Evolutionary conservation across 1,140 invertebrate genomes (phyloP), one percentile per base, ranked within the genome.

Genomic region (Drosophila setifemur): DNA sequence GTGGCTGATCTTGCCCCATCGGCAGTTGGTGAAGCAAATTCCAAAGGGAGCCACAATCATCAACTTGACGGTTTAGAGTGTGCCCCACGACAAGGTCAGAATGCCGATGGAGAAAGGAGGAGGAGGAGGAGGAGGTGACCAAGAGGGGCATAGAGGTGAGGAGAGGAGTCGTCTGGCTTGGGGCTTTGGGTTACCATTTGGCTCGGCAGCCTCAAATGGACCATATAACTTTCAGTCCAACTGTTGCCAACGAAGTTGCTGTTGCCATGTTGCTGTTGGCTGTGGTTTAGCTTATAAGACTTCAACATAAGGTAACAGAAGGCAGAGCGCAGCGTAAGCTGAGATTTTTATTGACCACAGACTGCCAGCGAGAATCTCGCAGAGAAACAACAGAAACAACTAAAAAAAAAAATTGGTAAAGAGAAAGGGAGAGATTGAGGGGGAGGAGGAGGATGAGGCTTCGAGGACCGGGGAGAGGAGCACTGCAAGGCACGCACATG

Each of bases 141-240:
- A 39, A 25, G 35, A 66, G 39, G 35, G 12, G n/a, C n/a, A n/a
- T n/a, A 50, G 23, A 58, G 23, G 25, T n/a, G 9, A 35, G 21
- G n/a, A 42, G 25, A 9, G 49, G 21, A 19, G 50, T 3, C 23
- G 35, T 45, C 47, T 45, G 49, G 67, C 47, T 29, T 29, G 54
- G 44, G 52, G 50, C 61, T 47, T 69, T 57, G 66, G 66, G 60
- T 64, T 64, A 64, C 60, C 57, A 5, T 7, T 16, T 2, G 60
- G 39, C 37, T 47, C 8, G 57, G 70, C 79, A 73, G 63, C 71
- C 68, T 72, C 79, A 86, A 86, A 85, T 83, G 78, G 79, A 85
- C 81, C 81, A 85, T 67, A 79, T 86, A 85, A 79, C 74, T 86
- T 86, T 85, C 71, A 86, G 71, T 74, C 70, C 79, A 85, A 85